These are phyloP conservation scores for Orchestia grillus DNA, from an alignment of 1,140 invertebrate species.

Conservation along the genomic window DNA sequence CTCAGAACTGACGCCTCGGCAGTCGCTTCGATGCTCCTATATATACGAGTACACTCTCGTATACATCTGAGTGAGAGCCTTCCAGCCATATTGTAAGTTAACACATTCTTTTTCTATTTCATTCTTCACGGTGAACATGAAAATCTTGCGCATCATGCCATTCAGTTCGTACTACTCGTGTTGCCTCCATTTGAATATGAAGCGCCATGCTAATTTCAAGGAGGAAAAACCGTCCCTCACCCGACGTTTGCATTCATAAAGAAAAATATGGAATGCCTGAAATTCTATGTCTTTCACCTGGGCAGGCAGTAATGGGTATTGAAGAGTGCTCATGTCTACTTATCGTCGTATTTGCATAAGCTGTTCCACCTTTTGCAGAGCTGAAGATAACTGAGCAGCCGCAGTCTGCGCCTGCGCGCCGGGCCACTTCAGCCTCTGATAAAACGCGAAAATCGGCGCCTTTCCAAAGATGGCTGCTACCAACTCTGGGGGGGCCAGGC, in stretches of 20 bases:
- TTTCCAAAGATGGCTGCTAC: background rate
- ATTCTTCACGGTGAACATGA: background rate
- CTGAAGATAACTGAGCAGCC: background rate
- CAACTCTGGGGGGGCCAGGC: background rate
- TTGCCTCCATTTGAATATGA: conserved; percentile 6
- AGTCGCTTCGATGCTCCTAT: too few relatives aligned
- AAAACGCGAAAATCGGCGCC: background rate
- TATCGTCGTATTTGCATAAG: conserved; percentile 27
- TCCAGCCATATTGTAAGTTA: background rate
- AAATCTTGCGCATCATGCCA: background rate
- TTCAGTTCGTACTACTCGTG: background rate
- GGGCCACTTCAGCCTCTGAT: background rate
- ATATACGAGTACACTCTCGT: too few relatives aligned
- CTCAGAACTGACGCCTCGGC: background rate
- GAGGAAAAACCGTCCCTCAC: background rate
- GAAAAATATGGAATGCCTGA: background rate
- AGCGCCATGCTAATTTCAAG: background rate
- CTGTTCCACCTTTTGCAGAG: background rate
- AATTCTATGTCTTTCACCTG: conserved; percentile 30
- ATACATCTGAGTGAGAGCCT: background rate
- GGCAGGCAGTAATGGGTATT: background rate
- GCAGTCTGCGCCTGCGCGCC: background rate
- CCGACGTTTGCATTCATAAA: background rate
- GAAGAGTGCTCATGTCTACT: conserved; percentile 20
- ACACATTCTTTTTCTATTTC: background rate